Conservation (phyloP, 2,113 vertebrate species). For the Quiscalus mexicanus region DNA sequence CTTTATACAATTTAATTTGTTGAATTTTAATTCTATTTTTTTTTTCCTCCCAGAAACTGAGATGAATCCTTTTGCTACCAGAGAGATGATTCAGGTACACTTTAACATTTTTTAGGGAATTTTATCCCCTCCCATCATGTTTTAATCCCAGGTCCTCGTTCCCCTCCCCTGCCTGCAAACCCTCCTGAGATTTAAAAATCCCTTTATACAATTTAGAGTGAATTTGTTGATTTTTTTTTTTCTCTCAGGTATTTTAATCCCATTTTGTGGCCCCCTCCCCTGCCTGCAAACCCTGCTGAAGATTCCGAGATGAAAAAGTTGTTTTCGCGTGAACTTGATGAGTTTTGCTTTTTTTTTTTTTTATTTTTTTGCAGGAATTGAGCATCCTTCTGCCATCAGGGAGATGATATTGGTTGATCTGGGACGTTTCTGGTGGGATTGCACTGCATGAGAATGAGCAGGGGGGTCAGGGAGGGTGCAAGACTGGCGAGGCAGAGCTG, state of each 20-base stretch:
- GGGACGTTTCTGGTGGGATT: background rate
- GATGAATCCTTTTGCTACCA: too few relatives aligned
- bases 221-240: too few relatives aligned
- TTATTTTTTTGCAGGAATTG: background rate
- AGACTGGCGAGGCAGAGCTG: slow-evolving; percentile 16
- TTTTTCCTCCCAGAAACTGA: too few relatives aligned
- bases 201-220: too few relatives aligned
- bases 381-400: background rate
- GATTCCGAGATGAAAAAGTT: background rate
- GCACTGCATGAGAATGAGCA: background rate
- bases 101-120: too few relatives aligned
- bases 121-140: too few relatives aligned
- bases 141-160: too few relatives aligned
- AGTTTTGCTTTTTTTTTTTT: background rate
- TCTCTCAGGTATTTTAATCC: background rate
- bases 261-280: accelerated
- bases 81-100: too few relatives aligned
- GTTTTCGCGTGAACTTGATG: background rate
- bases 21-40: too few relatives aligned
- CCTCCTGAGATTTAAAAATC: too few relatives aligned
- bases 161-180: too few relatives aligned
- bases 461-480: background rate
- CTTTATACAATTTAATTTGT: background rate
- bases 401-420: background rate
- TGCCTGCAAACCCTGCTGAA: background rate